Conservation (phyloP, 2,888 invertebrate species). For the Hydrotaea diabolus region DNA sequence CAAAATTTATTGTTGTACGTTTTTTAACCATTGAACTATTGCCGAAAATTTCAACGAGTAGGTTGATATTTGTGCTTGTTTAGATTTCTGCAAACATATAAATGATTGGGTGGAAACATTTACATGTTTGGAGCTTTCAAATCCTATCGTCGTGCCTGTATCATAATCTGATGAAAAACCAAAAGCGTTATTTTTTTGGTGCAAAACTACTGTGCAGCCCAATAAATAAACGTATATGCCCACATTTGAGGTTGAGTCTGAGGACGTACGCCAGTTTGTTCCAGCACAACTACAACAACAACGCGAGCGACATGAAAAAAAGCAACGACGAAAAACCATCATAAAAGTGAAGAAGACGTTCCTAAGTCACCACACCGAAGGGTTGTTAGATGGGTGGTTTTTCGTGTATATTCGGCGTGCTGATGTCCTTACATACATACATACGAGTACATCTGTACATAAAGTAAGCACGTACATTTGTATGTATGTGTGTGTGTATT, state of each 20-base stretch:
- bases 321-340: not conserved
- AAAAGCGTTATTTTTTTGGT: too few relatives aligned
- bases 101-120: too few relatives aligned
- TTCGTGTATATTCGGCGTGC: not conserved
- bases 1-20: too few relatives aligned
- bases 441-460: not conserved
- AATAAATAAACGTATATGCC: constrained; percentile 15
- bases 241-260: constrained; percentile 36
- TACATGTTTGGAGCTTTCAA: too few relatives aligned
- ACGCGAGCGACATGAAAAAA: constrained; percentile 26
- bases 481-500: constrained; percentile 19
- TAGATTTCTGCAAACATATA: too few relatives aligned
- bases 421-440: not conserved
- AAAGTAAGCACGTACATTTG: not conserved
- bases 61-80: too few relatives aligned
- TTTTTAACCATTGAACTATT: too few relatives aligned
- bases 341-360: constrained; percentile 23
- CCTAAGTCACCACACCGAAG: constrained; percentile 12
- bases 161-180: too few relatives aligned
- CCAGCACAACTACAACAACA: not conserved
- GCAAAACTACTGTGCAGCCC: constrained; percentile 30
- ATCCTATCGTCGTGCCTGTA: too few relatives aligned
- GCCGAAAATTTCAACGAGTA: too few relatives aligned
- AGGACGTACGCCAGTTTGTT: constrained; percentile 13
- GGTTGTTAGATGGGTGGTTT: constrained; percentile 20